Evolutionary conservation across 2,888 invertebrate genomes (phyloP).

Genomic region (Hyalella azteca): DNA sequence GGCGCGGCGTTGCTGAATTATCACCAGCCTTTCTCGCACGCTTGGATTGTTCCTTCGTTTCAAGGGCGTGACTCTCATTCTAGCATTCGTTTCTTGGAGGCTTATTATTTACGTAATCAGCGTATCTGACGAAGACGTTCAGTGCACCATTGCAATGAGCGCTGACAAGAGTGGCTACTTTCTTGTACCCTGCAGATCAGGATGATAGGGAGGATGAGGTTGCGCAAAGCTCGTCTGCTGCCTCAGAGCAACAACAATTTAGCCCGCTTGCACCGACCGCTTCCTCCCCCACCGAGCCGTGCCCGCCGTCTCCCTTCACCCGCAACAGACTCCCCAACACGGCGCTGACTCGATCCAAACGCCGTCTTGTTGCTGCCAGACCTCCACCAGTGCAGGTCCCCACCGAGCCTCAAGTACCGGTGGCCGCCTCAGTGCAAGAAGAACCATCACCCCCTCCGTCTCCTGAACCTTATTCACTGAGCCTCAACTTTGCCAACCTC

Average conservation of each 20-base stretch:
- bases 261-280: neutral
- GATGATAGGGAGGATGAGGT: slow-evolving; percentile 11
- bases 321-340: neutral
- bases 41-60: no score
- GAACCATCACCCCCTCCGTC: slow-evolving; percentile 14
- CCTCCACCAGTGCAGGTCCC: neutral
- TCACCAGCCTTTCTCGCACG: no score
- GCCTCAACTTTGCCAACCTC: slow-evolving; percentile 32
- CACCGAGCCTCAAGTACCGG: slow-evolving; percentile 2
- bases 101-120: no score
- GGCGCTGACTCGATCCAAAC: neutral
- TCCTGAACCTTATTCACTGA: slow-evolving; percentile 19
- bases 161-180: neutral
- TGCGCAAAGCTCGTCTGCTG: neutral
- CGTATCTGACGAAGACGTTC: no score
- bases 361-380: neutral
- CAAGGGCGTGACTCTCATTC: no score
- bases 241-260: neutral
- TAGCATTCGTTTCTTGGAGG: no score
- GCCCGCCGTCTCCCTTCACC: neutral
- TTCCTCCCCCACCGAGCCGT: neutral
- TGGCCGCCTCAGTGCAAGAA: neutral
- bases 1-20: no score
- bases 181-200: slow-evolving; percentile 19
- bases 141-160: no score